Evolutionary conservation across 2,797 vertebrate genomes (phyloP).

Genomic region (Syngnathus rostellatus): DNA sequence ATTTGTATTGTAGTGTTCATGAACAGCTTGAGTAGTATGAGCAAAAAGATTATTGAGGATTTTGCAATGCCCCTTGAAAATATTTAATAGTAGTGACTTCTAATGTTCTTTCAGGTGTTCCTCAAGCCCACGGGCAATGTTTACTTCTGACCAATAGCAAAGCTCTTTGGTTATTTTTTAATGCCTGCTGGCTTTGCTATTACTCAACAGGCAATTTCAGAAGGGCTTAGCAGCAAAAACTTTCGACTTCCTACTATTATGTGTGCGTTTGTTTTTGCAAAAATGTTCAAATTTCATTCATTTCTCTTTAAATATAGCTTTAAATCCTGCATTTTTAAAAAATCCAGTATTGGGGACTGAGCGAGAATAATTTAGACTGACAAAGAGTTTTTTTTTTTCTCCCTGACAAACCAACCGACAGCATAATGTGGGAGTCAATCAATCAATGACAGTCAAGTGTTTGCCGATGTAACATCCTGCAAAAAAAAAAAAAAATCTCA

Average conservation of each 20-base stretch:
- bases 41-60: constrained; percentile 12
- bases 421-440: not conserved
- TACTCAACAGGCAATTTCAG: constrained; percentile 56
- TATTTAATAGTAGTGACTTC: not conserved
- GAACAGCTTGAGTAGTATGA: not conserved
- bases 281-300: not conserved
- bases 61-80: constrained; percentile 1
- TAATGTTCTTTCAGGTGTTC: constrained; percentile 26
- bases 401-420: not conserved
- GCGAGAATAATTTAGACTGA: not conserved
- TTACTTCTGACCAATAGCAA: constrained; percentile 28
- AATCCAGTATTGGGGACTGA: not conserved
- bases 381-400: not conserved
- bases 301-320: not conserved
- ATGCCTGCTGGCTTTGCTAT: constrained; percentile 42
- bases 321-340: not conserved
- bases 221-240: constrained; percentile 37
- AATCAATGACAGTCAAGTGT: not conserved
- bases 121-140: constrained; percentile 33
- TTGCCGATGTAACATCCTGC: not conserved
- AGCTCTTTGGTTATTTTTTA: constrained; percentile 47
- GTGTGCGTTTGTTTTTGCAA: not conserved
- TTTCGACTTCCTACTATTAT: constrained; percentile 36
- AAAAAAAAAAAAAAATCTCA: not conserved
- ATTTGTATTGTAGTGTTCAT: not conserved